Evolutionary conservation across 2,113 vertebrate species (phyloP), one percentile per base, ranked within the genome.

Genomic region (Ciconia stormi): DNA sequence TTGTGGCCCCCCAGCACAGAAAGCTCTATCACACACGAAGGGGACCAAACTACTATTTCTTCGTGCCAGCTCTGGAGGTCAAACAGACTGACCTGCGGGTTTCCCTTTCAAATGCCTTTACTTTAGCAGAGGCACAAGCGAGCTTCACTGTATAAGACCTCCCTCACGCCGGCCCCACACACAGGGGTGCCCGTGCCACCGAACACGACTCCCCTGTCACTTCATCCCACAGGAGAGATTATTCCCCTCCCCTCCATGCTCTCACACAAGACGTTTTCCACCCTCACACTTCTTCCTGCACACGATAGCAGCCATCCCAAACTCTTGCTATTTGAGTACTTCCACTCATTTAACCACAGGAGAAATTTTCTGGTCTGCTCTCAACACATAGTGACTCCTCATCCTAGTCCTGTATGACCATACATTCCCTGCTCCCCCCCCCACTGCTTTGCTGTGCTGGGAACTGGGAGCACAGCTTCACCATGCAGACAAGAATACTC

Each of bases 131-230:
- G 82, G 49, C 13, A 50, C 7, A 4, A 56, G 38, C 20, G 52
- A 23, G 11, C 19, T 63, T 56, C 23, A 8, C 55, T 36, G 49
- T 18, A 1, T 3, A 6, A 47, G 34, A 56, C 23, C 16, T 50
- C 30, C 70, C 50, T 56, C 70, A 26, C 23, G 13, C 49, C 12
- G 13, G 49, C 49, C 49, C 25, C 49, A 65, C 25, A 25, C 16
- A 12, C 20, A 50, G 30, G 14, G 36, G 16, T 23, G 47, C 29
- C 20, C 0, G 1, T 11, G 61, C 44, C 34, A 69, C 49, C 9
- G 0, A 78, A 44, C 9, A 21, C 0, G 0, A 27, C 9, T 66
- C 19, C 22, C 25, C 12, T 25, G 27, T 52, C 67, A 17, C 36
- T 44, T 77, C 27, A 16, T 44, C 67, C 46, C 50, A 40, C 21